Base-by-base conservation (phyloP, 2,888 invertebrate species). In the Lissonota sp. region DNA sequence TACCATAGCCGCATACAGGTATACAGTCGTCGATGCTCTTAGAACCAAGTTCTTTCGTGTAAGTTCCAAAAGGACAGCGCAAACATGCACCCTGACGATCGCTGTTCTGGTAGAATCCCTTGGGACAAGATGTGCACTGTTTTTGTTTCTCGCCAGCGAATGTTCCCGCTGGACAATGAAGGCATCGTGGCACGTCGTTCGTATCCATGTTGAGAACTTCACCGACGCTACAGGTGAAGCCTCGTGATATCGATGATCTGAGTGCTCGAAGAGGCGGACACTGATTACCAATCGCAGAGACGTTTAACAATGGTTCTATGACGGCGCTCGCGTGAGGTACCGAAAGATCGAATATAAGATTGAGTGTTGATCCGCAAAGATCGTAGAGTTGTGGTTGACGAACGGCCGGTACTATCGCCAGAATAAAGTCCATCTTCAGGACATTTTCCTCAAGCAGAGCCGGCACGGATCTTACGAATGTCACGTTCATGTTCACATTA, bases 161-260 rank as follows among this genome's bases (percentile, higher is more conserved):
- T 0, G 99, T 98, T 88, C 99, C 99, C 86, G 98, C 98, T 6
- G 99, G 99, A 91, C 99, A 99, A 90, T 99, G 97, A 82, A 99
- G 94, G 94, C 99, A 99, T 93, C 98, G 94, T 26, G 99, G 97
- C 63, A 98, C 97, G 90, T 97, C 97, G 86, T 96, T 97, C 0
- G 97, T 97, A 86, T 98, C 97, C 96, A 97, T 98, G 90, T 98
- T 98, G 5, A 99, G 93, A 6, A 99, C 98, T 94, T 99, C 98
- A 3, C 99, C 99, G 70, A 97, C 95, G 87, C 96, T 97, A 88
- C 99, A 99, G 49, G 98, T 97, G 90, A 99, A 99, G 79, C 99
- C 99, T 88, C 98, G 95, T 0, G 95, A 94, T 78, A 98, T 97
- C 2, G 95, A 95, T 55, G 98, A 98, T 89, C 96, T 96, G 1